phyloP scores from a whole-genome alignment of 2,797 vertebrate genomes.

The Hoplostethus mediterraneus region DNA sequence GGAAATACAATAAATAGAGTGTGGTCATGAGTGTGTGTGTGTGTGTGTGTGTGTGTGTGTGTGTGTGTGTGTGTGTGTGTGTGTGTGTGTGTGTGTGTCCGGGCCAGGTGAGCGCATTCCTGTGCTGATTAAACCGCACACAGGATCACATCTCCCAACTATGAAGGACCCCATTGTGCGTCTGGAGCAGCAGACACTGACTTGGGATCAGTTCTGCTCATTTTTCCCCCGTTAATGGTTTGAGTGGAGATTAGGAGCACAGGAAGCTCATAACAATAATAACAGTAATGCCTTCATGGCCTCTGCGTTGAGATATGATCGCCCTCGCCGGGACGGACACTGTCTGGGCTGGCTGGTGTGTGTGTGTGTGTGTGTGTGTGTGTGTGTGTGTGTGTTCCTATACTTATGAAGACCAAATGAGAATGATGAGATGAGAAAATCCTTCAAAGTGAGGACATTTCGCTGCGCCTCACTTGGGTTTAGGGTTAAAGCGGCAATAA shows the following conservation, averaged over 20 bases:
- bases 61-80: slow-evolving; percentile 1
- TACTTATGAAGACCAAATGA: too few relatives aligned
- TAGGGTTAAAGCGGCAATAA: too few relatives aligned
- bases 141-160: slow-evolving; percentile 68
- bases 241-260: slow-evolving; percentile 7
- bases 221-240: slow-evolving; percentile 40
- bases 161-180: slow-evolving; percentile 82
- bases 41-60: slow-evolving; percentile 6
- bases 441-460: too few relatives aligned
- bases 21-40: background rate
- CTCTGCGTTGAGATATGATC: background rate
- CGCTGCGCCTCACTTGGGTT: too few relatives aligned
- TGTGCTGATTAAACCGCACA: slow-evolving; percentile 74
- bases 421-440: too few relatives aligned
- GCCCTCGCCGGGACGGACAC: background rate
- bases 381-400: too few relatives aligned
- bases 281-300: background rate
- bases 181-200: slow-evolving; percentile 43
- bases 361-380: too few relatives aligned
- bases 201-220: slow-evolving; percentile 52
- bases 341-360: too few relatives aligned
- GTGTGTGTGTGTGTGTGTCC: slow-evolving; percentile 8
- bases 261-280: slow-evolving; percentile 27
- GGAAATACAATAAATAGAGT: background rate
- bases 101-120: slow-evolving; percentile 79